Percentiles rank a stretch among this genome's conserved stretches.
These are phyloP conservation scores for Antechinus flavipes DNA, from an alignment of 2,113 vertebrate genomes.

Conservation along the genomic window DNA sequence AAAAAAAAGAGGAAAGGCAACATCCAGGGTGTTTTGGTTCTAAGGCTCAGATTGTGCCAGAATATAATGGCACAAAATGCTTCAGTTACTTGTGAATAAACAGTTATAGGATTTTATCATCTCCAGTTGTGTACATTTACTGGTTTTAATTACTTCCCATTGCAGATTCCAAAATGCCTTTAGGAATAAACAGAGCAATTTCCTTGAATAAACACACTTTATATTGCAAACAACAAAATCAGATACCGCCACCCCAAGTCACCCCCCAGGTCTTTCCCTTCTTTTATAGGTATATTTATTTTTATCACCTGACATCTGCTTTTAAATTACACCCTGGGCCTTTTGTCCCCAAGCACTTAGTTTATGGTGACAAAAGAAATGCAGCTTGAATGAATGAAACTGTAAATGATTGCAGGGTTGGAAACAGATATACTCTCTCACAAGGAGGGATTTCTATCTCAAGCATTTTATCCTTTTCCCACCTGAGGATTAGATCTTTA, in stretches of 20 bases:
- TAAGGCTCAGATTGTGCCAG: neutral
- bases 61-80: neutral
- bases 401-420: neutral
- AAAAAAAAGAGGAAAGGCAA: neutral
- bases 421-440: neutral
- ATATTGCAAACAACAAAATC: neutral
- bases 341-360: neutral
- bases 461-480: neutral
- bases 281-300: constrained; percentile 3
- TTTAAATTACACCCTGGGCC: neutral
- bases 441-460: constrained; percentile 31
- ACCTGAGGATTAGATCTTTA: neutral
- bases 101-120: neutral
- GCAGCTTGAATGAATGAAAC: neutral
- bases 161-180: neutral
- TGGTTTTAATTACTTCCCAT: neutral
- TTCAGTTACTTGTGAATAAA: neutral
- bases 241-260: neutral
- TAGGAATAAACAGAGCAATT: neutral
- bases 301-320: neutral
- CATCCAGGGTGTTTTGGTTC: neutral
- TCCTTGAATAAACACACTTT: constrained; percentile 2
- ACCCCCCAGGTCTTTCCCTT: neutral
- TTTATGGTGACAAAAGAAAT: neutral
- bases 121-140: constrained; percentile 5